Conservation (phyloP, 2,888 invertebrate genomes). For the Rhopalosiphum nymphaeae region DNA sequence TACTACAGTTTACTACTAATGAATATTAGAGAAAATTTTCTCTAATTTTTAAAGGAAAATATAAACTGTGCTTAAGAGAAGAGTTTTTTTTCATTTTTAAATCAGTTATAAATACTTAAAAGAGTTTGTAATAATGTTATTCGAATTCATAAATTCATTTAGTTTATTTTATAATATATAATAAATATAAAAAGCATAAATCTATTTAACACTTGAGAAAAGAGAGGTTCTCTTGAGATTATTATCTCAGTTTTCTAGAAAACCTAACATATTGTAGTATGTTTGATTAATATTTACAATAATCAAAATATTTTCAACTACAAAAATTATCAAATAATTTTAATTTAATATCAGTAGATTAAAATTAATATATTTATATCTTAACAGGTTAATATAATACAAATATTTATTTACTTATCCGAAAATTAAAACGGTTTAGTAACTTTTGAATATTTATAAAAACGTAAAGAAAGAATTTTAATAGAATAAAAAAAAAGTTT, state of each 20-base stretch:
- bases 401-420: neutral
- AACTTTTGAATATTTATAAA: neutral
- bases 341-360: neutral
- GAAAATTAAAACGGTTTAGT: neutral
- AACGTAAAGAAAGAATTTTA: neutral
- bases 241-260: neutral
- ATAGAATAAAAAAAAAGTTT: neutral
- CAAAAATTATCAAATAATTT: neutral
- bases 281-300: neutral
- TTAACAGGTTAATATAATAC: neutral
- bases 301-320: neutral
- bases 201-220: neutral
- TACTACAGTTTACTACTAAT: too few species aligned
- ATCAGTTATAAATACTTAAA: neutral
- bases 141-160: neutral
- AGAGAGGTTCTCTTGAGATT: neutral
- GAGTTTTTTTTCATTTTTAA: neutral
- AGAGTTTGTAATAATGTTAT: neutral
- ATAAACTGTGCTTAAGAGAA: neutral
- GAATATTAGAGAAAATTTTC: too few species aligned
- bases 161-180: neutral
- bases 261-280: neutral
- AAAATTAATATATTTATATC: neutral
- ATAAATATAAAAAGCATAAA: neutral
- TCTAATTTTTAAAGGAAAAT: too few species aligned